These are phyloP conservation scores for Ormyrus pomaceus DNA, from an alignment of 2,888 invertebrate genomes.

Conservation along the genomic window DNA sequence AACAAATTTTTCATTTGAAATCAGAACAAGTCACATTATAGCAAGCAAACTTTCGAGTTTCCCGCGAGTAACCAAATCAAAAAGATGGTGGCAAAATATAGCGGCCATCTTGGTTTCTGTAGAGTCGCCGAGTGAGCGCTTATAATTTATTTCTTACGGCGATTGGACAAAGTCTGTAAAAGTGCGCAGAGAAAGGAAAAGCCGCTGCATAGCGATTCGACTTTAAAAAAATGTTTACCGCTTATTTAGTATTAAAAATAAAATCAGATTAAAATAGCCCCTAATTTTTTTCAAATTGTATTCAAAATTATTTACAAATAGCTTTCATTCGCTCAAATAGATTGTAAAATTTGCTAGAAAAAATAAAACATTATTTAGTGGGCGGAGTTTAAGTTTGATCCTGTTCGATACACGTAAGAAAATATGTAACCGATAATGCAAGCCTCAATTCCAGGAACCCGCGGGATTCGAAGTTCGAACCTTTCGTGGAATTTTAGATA, in stretches of 20 bases:
- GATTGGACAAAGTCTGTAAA: conserved; percentile 6
- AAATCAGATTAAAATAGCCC: no score
- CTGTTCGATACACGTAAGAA: background rate
- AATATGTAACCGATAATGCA: background rate
- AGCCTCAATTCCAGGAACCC: background rate
- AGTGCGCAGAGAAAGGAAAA: background rate
- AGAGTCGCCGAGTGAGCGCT: background rate
- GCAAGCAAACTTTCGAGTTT: background rate
- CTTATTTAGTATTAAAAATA: no score
- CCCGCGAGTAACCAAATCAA: background rate
- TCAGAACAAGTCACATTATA: no score
- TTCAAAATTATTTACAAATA: no score
- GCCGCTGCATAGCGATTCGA: background rate
- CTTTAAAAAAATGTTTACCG: no score
- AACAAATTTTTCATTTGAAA: no score
- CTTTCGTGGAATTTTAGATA: no score
- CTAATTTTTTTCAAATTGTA: no score
- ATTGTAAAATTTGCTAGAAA: background rate
- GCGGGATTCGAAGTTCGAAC: conserved; percentile 13
- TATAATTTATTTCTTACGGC: conserved; percentile 24
- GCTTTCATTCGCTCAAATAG: no score
- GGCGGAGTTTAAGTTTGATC: conserved; percentile 27
- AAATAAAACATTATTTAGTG: conserved; percentile 7
- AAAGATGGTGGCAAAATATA: background rate
- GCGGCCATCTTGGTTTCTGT: conserved; percentile 3